These are phyloP conservation scores for Caenorhabditis zanzibari DNA, from an alignment of 2,888 invertebrate genomes.

Conservation along the genomic window DNA sequence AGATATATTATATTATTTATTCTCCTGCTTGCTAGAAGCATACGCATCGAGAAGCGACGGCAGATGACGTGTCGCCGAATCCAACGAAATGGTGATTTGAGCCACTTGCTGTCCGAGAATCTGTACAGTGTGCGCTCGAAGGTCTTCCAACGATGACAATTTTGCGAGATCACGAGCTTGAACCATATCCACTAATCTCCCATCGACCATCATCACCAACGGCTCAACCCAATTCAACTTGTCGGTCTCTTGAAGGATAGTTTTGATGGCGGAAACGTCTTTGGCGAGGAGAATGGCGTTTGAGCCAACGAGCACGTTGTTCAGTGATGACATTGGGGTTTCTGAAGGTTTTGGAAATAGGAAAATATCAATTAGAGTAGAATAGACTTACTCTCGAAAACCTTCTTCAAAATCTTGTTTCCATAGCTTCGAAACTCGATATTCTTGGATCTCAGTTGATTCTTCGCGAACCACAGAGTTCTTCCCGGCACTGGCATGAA, in stretches of 20 bases:
- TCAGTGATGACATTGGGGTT: constrained; percentile 77
- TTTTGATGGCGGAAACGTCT: constrained; percentile 73
- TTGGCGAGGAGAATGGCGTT: constrained; percentile 77
- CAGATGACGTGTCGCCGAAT: constrained; percentile 55
- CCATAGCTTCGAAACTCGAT: constrained; percentile 79
- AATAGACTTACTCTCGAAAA: constrained; percentile 70
- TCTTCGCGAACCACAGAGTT: constrained; percentile 78
- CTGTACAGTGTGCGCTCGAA: constrained; percentile 73
- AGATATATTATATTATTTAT: constrained; percentile 6
- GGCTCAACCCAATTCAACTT: constrained; percentile 78
- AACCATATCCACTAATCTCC: constrained; percentile 74
- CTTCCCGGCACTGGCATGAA: constrained; percentile 77
- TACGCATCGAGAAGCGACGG: constrained; percentile 51
- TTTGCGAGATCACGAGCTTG: constrained; percentile 73
- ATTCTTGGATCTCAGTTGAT: constrained; percentile 80
- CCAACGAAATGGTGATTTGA: constrained; percentile 65
- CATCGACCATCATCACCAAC: constrained; percentile 74
- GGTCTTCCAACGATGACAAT: constrained; percentile 71
- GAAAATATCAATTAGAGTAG: neutral
- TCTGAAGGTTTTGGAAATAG: constrained; percentile 40
- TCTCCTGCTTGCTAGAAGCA: constrained; percentile 23
- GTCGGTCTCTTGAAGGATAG: constrained; percentile 76
- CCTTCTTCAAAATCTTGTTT: constrained; percentile 78
- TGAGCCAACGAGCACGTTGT: constrained; percentile 67
- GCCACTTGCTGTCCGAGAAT: constrained; percentile 69